These are phyloP conservation scores for Trinectes maculatus DNA, from an alignment of 2,113 vertebrate species.

Conservation along the genomic window DNA sequence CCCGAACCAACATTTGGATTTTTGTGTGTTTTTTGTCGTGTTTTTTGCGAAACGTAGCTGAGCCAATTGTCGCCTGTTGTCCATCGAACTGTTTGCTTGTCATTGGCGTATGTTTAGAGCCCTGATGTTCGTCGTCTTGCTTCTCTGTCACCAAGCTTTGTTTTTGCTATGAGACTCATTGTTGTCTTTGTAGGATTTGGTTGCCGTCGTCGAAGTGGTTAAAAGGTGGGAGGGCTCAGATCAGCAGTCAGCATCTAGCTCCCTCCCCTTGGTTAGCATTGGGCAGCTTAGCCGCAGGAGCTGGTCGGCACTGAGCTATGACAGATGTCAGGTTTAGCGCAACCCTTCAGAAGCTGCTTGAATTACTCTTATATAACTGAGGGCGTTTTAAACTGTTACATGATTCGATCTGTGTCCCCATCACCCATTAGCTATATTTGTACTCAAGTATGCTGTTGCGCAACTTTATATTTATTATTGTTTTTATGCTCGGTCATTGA, in stretches of 20 bases:
- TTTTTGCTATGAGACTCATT: constrained; percentile 38
- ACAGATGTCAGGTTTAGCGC: constrained; percentile 30
- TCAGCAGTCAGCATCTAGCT: neutral
- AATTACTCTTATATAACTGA: constrained; percentile 36
- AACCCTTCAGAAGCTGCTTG: constrained; percentile 33
- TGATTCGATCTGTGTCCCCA: neutral
- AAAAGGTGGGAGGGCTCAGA: constrained; percentile 48
- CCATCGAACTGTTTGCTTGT: neutral
- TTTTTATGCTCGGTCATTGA: neutral
- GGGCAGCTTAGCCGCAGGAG: constrained; percentile 1
- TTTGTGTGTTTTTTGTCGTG: neutral
- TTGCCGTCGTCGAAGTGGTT: constrained; percentile 61
- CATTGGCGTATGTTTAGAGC: neutral
- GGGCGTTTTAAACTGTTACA: constrained; percentile 18
- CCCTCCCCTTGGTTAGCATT: constrained; percentile 41
- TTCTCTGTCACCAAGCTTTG: neutral
- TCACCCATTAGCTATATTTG: neutral
- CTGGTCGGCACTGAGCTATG: constrained; percentile 23
- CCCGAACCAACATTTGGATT: constrained; percentile 38
- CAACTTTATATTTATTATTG: neutral
- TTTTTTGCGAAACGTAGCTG: constrained; percentile 1
- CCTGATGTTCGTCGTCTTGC: constrained; percentile 26
- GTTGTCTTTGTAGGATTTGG: neutral
- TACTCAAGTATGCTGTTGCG: neutral
- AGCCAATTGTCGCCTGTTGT: constrained; percentile 3